phyloP scores from a whole-genome alignment of 1,140 invertebrate genomes.

The Pogonomyrmex barbatus region DNA sequence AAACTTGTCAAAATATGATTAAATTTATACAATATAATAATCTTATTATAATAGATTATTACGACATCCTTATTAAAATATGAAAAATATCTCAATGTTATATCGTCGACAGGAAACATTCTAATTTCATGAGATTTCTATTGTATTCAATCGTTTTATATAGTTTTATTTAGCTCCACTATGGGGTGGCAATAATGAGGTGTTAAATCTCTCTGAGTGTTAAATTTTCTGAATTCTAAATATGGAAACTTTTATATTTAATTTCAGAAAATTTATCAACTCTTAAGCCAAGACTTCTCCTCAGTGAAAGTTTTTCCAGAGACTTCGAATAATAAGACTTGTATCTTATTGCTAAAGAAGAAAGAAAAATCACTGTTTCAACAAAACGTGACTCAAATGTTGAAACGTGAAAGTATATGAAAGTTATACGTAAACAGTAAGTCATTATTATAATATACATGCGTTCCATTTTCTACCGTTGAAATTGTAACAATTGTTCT shows the following conservation, averaged over 20 bases:
- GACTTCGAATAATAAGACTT: not conserved
- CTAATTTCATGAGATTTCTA: not conserved
- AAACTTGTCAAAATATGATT: not conserved
- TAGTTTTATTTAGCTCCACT: not conserved
- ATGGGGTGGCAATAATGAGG: not conserved
- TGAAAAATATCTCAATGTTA: not conserved
- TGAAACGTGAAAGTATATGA: constrained; percentile 22
- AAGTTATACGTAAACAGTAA: constrained; percentile 46
- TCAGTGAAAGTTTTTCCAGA: not conserved
- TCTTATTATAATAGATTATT: constrained; percentile 1
- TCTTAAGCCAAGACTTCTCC: not conserved
- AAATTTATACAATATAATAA: not conserved
- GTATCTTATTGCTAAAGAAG: not conserved
- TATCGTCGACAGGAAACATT: not conserved
- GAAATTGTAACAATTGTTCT: constrained; percentile 26
- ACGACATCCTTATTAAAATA: not conserved
- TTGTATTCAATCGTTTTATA: not conserved
- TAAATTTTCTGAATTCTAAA: constrained; percentile 12
- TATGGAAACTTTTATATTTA: not conserved
- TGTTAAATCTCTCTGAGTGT: not conserved
- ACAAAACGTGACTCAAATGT: not conserved
- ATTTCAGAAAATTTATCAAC: not conserved
- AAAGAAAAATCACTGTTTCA: not conserved
- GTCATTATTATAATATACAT: constrained; percentile 43
- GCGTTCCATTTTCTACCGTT: constrained; percentile 54